Base-by-base conservation (phyloP, 2,113 vertebrate species). In the Cariama cristata region DNA sequence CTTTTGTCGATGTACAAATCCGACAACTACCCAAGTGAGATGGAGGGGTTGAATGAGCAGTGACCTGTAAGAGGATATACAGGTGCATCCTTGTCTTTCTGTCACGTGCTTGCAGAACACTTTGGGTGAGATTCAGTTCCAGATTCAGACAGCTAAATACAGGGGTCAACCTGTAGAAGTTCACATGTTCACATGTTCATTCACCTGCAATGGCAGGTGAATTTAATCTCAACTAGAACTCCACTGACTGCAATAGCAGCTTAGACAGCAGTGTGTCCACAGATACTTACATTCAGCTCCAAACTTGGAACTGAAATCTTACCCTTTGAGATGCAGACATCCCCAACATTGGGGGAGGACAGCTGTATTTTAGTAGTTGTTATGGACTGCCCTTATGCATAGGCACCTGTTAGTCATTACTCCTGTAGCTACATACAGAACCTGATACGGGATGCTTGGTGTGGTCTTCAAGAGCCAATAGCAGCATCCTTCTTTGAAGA, bases 391-490 rank as follows among this genome's bases (percentile, higher is more conserved):
- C 30, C 38, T 76, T 12, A 16, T 18, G 18, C 28, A 24, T 44
- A 76, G 10, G 6, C 11, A 33, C 28, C 45, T 73, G 3, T 18
- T 3, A 5, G 21, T 45, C 49, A 32, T 71, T 50, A 59, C 28
- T 77, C 27, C 42, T 15, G 14, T 44, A 44, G 42, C 42, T 44
- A 44, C 42, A 44, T 38, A 38, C 38, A 38, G 38, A 38, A 80
- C 27, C 13, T 0, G 1, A 21, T 8, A 10, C 14, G 18, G 11
- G 13, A 9, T 35, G 14, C 33, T 60, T 21, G 23, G 22, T 12
- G 33, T 38, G 84, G 27, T 22, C 64, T 74, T 15, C 30, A 28
- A 21, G 33, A 52, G 40, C 40, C 4, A 5, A 32, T 3, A 63
- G 32, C 38, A 62, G 19, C 38, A 20, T 19, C 26, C 52, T 56